Evolutionary conservation across 2,888 invertebrate genomes (phyloP), one percentile per base, ranked within the genome.

Genomic region (Parnassius glacialis): DNA sequence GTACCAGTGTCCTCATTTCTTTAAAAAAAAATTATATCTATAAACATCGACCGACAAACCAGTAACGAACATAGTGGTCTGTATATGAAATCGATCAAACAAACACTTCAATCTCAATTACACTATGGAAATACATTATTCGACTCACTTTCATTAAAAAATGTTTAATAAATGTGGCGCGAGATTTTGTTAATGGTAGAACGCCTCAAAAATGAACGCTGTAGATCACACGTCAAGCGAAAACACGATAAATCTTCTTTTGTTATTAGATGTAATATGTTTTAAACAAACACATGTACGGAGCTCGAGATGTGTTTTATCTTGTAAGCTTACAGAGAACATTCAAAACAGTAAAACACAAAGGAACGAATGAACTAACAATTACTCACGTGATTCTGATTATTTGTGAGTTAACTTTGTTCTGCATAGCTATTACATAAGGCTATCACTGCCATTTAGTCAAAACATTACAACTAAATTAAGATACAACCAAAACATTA

Each of bases 161-260:
- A 57, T 54, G 42, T 62, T 66, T 66, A 64, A 68, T 68, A 65
- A 64, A 66, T 64, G 61, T 56, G 62, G 53, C 61, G 62, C 59
- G 53, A 64, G 43, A 69, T 62, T 64, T 76, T 77, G 84, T 80
- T 81, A 83, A 85, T 81, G 79, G 81, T 74, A 74, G 70, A 78
- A 74, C 70, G 75, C 70, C 70, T 71, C 72, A 75, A 78, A 77
- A 77, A 77, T 73, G 77, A 78, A 72, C 73, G 73, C 69, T 72
- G 76, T 80, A 77, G 78, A 78, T 80, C 83, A 82, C 77, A 71
- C 75, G 80, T 79, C 83, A 78, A 74, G 78, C 80, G 80, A 75
- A 79, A 82, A 77, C 75, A 75, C 69, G 52, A 87, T 88, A 78
- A 83, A 88, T 88, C 84, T 81, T 83, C 83, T 78, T 85, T 86